Evolutionary conservation across 2,888 invertebrate species (phyloP).

Genomic region (Dryococelus australis): DNA sequence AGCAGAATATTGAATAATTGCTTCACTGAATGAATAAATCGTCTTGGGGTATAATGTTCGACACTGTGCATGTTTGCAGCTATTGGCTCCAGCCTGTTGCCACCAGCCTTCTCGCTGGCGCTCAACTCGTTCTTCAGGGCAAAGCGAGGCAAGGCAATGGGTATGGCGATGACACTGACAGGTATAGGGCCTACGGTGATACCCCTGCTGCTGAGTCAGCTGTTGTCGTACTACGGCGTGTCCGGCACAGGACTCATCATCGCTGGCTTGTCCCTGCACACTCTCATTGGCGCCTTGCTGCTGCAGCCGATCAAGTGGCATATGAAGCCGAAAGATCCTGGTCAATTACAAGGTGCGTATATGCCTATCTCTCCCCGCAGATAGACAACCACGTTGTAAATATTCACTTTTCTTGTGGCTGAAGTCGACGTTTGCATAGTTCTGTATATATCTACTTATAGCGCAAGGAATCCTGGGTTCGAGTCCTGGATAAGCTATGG

Average conservation of each 20-base stretch:
- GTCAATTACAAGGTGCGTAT: neutral
- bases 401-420: too few species aligned
- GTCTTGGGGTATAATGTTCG: too few species aligned
- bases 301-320: slow-evolving; percentile 75
- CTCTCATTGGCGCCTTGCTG: slow-evolving; percentile 65
- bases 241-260: slow-evolving; percentile 70
- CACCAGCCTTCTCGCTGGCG: slow-evolving; percentile 69
- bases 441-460: too few species aligned
- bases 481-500: too few species aligned
- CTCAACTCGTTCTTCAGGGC: slow-evolving; percentile 71
- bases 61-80: slow-evolving; percentile 60
- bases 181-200: slow-evolving; percentile 72
- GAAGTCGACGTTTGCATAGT: too few species aligned
- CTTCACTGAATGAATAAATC: too few species aligned
- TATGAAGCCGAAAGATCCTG: slow-evolving; percentile 62
- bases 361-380: too few species aligned
- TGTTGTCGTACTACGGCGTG: slow-evolving; percentile 65
- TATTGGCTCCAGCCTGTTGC: slow-evolving; percentile 66
- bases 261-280: slow-evolving; percentile 68
- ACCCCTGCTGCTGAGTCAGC: slow-evolving; percentile 67
- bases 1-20: too few species aligned
- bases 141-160: slow-evolving; percentile 69
- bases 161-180: slow-evolving; percentile 69
- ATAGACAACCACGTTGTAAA: too few species aligned
- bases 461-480: too few species aligned